phyloP scores from a whole-genome alignment of 2,888 invertebrate genomes.

The Tachina fera region DNA sequence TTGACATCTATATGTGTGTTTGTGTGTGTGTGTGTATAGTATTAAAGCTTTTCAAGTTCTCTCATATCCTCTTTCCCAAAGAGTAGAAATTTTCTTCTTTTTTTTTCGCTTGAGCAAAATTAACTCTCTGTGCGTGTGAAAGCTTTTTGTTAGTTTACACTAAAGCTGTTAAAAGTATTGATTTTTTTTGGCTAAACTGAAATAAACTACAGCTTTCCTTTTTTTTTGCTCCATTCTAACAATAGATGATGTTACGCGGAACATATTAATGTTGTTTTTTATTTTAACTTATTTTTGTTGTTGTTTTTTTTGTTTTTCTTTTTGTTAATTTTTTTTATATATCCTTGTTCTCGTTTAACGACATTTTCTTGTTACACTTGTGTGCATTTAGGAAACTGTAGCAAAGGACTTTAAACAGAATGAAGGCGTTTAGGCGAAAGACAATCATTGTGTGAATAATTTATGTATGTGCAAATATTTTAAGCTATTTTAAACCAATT shows the following conservation, averaged over 20 bases:
- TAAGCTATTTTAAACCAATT: too few species aligned
- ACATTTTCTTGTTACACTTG: conserved; percentile 53
- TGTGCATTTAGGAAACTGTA: conserved; percentile 16
- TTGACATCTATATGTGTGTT: conserved; percentile 58
- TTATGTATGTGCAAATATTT: neutral
- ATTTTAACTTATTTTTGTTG: too few species aligned
- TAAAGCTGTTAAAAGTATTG: conserved; percentile 62
- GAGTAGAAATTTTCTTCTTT: neutral
- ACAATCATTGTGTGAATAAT: neutral
- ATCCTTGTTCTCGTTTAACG: conserved; percentile 71
- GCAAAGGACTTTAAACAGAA: conserved; percentile 43
- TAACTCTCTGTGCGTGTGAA: conserved; percentile 63
- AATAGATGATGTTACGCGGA: conserved; percentile 64
- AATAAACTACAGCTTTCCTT: conserved; percentile 42
- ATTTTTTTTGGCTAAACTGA: conserved; percentile 43
- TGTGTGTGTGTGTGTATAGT: conserved; percentile 7
- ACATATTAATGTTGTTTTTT: conserved; percentile 48
- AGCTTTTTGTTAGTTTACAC: conserved; percentile 71
- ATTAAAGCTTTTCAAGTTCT: conserved; percentile 1
- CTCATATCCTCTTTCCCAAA: neutral
- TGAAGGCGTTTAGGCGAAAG: conserved; percentile 43
- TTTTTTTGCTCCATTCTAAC: conserved; percentile 38
- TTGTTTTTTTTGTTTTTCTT: conserved; percentile 12
- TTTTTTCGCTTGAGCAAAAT: too few species aligned
- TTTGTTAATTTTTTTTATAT: conserved; percentile 52